Evolutionary conservation across 1,140 invertebrate genomes (phyloP), one percentile per base, ranked within the genome.

Genomic region (Leptoteleia sp.): DNA sequence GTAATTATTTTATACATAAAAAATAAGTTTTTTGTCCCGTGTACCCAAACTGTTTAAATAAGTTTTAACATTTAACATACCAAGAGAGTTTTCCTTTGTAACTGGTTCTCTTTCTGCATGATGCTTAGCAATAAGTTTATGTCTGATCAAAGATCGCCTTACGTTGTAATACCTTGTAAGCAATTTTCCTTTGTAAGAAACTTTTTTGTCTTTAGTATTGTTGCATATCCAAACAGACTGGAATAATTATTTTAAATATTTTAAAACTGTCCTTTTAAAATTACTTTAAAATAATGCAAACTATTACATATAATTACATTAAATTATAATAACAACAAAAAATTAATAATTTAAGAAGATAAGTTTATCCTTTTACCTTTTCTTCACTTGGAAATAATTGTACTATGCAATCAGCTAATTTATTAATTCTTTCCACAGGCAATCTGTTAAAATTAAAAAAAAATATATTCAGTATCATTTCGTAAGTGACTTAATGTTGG

Each of bases 161-260:
- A 76, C 73, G 13, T 76, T 76, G 13, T 76, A 76, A 37, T 76
- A 76, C 11, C 73, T 62, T 8, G 73, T 76, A 3, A 76, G 11
- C 13, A 76, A 43, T 59, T 76, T 76, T 17, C 73, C 73, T 59
- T 76, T 76, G 12, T 76, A 76, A 4, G 73, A 76, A 0, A 70
- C 48, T 48, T 70, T 76, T 25, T 76, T 76, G 1, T 70, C 59
- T 5, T 70, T 76, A 0, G 29, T 37, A 19, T 43, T 57, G 35
- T 70, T 64, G 9, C 55, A 76, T 3, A 76, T 70, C 73, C 73
- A 76, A 31, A 76, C 73, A 0, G 73, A 76, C 73, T 76, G 12
- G 4, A 65, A 67, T n/a, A n/a, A n/a, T n/a, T n/a, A n/a, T n/a
- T n/a, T n/a, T n/a, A n/a, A n/a, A n/a, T n/a, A n/a, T n/a, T n/a